A percentile compares a stretch with the other conserved stretches of the same genome.
phyloP scores from a whole-genome alignment of 2,113 vertebrate species.

The Cathartes aura region DNA sequence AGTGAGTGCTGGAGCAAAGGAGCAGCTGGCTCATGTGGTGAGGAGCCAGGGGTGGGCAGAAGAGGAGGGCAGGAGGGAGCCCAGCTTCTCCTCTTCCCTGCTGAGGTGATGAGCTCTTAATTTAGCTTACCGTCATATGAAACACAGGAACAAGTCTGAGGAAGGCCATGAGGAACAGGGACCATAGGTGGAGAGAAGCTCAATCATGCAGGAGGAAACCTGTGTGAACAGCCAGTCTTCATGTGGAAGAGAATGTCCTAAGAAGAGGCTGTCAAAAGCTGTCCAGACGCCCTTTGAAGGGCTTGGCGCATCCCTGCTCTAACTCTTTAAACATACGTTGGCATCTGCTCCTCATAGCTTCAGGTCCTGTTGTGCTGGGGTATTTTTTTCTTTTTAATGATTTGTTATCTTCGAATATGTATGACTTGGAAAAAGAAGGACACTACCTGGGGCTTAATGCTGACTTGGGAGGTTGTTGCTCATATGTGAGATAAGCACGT shows the following conservation, averaged over 20 bases:
- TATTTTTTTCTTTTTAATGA: not conserved
- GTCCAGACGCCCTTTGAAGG: not conserved
- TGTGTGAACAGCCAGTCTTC: not conserved
- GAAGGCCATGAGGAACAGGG: not conserved
- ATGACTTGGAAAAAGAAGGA: not conserved
- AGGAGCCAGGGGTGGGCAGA: not conserved
- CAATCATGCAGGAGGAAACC: not conserved
- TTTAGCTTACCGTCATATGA: not conserved
- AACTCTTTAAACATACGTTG: not conserved
- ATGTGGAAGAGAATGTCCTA: not conserved
- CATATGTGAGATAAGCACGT: accelerated
- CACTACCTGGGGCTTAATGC: not conserved
- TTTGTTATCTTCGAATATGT: not conserved
- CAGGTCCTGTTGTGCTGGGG: not conserved
- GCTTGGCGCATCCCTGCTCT: not conserved
- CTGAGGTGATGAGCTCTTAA: not conserved
- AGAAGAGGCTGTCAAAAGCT: not conserved
- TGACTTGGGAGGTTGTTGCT: not conserved
- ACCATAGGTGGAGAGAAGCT: not conserved
- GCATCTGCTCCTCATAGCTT: not conserved
- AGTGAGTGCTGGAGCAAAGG: not conserved
- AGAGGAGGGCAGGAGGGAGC: not conserved
- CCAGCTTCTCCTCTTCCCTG: not conserved
- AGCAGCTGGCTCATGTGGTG: not conserved
- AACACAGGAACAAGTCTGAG: not conserved